A percentile compares a stretch with the other conserved stretches of the same genome.
phyloP scores from a whole-genome alignment of 1,140 invertebrate genomes.

The Bombus cullumanus region DNA sequence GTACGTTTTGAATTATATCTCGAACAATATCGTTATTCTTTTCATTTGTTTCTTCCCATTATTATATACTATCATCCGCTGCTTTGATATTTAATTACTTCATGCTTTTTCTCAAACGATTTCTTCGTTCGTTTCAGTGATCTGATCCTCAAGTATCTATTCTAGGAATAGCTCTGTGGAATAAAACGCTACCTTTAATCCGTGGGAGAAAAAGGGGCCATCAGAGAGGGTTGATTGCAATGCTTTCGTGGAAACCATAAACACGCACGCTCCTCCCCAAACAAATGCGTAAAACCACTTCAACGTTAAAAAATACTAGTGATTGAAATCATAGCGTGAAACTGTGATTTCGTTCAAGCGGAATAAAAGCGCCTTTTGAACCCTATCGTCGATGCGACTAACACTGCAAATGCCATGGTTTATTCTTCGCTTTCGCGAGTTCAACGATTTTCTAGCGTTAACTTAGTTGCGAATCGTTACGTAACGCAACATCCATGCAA shows the following conservation, averaged over 20 bases:
- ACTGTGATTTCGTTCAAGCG: background rate
- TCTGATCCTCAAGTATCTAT: background rate
- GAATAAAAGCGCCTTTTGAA: background rate
- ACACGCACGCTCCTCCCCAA: conserved; percentile 55
- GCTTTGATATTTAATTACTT: background rate
- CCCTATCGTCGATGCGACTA: too few species aligned
- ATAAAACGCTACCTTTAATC: conserved; percentile 55
- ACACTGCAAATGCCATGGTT: too few species aligned
- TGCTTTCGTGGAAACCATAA: conserved; percentile 69
- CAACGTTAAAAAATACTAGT: background rate
- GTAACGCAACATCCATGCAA: background rate
- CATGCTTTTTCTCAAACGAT: background rate
- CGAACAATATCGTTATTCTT: too few species aligned
- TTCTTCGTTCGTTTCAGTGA: background rate
- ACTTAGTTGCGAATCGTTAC: too few species aligned
- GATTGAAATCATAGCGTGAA: conserved; percentile 9
- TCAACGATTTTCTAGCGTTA: too few species aligned
- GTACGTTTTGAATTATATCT: too few species aligned
- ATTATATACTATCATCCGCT: background rate
- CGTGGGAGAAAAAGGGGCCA: conserved; percentile 51
- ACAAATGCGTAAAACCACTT: background rate
- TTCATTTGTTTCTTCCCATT: background rate
- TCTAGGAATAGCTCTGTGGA: conserved; percentile 48
- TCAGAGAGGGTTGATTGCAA: conserved; percentile 61
- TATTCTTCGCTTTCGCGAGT: too few species aligned